These are phyloP conservation scores for Frankliniella intonsa DNA, from an alignment of 2,888 invertebrate species.

Conservation along the genomic window DNA sequence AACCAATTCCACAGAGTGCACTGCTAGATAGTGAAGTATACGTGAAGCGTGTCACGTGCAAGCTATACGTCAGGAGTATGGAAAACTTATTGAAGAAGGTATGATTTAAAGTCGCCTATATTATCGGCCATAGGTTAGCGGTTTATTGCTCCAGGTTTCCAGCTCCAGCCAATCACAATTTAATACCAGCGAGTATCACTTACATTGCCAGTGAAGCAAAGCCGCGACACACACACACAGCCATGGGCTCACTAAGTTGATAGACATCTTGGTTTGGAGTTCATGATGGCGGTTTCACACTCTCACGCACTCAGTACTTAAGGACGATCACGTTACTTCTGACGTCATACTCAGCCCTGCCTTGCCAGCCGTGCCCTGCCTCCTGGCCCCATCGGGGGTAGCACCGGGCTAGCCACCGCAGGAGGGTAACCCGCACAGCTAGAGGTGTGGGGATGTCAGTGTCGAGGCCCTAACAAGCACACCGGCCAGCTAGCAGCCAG, in stretches of 20 bases:
- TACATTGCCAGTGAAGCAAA: conserved; percentile 20
- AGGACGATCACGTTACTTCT: not conserved
- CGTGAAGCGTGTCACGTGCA: too few species aligned
- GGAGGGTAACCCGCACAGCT: too few species aligned
- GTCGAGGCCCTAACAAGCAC: not conserved
- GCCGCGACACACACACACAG: conserved; percentile 10
- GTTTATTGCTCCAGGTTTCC: too few species aligned
- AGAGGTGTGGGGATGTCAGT: not conserved
- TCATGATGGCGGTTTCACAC: not conserved
- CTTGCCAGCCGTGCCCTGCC: not conserved
- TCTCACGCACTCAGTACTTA: conserved; percentile 2
- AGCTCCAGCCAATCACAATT: too few species aligned
- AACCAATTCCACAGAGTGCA: too few species aligned
- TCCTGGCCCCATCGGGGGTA: too few species aligned
- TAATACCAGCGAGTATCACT: not conserved
- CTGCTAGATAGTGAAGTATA: too few species aligned
- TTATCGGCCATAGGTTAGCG: too few species aligned
- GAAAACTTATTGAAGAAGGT: too few species aligned
- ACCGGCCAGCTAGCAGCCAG: not conserved
- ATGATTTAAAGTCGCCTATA: too few species aligned
- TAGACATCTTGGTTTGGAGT: conserved; percentile 6
- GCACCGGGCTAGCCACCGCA: too few species aligned
- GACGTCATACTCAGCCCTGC: not conserved
- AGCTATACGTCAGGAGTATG: too few species aligned
- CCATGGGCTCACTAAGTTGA: conserved; percentile 16